These are phyloP conservation scores for Ptychoptera albimana DNA, from an alignment of 2,888 invertebrate genomes.

Conservation along the genomic window DNA sequence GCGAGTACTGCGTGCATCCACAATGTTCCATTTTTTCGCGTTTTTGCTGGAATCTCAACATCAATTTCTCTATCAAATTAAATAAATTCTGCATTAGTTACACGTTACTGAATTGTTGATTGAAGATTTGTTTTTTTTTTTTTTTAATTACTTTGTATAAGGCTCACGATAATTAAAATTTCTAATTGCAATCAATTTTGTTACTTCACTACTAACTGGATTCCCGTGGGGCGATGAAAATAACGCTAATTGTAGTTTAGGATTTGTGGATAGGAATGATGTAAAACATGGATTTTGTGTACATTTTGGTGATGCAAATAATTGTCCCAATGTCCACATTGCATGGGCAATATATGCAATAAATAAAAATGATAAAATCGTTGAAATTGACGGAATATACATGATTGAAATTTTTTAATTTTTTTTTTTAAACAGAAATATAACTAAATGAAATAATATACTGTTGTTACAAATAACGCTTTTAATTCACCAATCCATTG, in stretches of 20 bases:
- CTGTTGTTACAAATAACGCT: too few species aligned
- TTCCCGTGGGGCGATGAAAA: constrained; percentile 46
- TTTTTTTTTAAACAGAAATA: not conserved
- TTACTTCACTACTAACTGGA: constrained; percentile 39
- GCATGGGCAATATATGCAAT: constrained; percentile 53
- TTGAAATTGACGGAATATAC: constrained; percentile 39
- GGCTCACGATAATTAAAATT: constrained; percentile 48
- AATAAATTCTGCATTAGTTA: not conserved
- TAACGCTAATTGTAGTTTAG: constrained; percentile 50
- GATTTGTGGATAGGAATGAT: constrained; percentile 50
- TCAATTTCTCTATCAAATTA: constrained; percentile 40
- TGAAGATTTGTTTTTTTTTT: too few species aligned
- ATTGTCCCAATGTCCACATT: constrained; percentile 56
- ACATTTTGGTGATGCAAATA: constrained; percentile 58
- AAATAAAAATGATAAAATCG: constrained; percentile 46
- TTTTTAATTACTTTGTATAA: constrained; percentile 33
- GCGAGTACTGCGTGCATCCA: constrained; percentile 59
- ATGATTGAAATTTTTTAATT: constrained; percentile 22
- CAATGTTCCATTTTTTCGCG: constrained; percentile 70
- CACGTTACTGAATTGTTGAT: not conserved
- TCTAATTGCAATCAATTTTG: constrained; percentile 40
- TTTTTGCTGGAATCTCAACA: constrained; percentile 54
- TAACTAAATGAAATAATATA: not conserved
- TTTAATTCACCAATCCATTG: too few species aligned
- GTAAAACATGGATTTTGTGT: constrained; percentile 39